Conservation (phyloP, 1,140 invertebrate species). For the Cyphomyrmex costatus region DNA sequence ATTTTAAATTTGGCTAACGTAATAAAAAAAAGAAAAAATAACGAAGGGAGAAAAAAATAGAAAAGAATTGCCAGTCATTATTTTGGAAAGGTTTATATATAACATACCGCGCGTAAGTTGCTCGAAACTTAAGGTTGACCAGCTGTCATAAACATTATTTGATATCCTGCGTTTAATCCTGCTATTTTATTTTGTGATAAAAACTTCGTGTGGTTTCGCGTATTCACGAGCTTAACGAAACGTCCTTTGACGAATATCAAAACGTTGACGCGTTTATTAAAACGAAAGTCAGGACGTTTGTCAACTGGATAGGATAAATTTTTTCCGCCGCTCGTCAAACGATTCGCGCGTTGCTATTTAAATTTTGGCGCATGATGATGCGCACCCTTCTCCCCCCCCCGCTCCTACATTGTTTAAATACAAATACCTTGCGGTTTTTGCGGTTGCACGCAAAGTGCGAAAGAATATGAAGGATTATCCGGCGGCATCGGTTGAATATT, state of each 20-base stretch:
- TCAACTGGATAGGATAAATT: conserved; percentile 3
- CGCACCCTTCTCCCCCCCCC: not conserved
- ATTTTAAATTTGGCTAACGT: not conserved
- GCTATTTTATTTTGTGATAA: conserved; percentile 4
- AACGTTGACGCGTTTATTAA: conserved; percentile 33
- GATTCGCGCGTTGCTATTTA: conserved; percentile 12
- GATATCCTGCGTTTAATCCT: not conserved
- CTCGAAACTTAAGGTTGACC: not conserved
- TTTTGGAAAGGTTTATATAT: not conserved
- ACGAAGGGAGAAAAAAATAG: not conserved
- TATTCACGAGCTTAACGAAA: conserved; percentile 6
- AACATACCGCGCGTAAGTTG: not conserved
- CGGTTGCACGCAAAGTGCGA: conserved; percentile 43
- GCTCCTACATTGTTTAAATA: conserved; percentile 39
- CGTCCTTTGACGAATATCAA: conserved; percentile 30
- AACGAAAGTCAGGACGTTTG: conserved; percentile 43
- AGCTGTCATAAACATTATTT: not conserved
- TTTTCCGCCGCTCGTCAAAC: not conserved
- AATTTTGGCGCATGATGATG: conserved; percentile 15
- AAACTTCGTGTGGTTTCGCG: not conserved
- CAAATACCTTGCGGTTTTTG: conserved; percentile 54
- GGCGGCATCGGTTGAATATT: conserved; percentile 48
- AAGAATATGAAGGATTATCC: conserved; percentile 60
- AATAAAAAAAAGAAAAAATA: not conserved
- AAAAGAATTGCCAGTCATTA: not conserved